These are phyloP conservation scores for Polietes domitor DNA, from an alignment of 2,888 invertebrate genomes.

Conservation along the genomic window DNA sequence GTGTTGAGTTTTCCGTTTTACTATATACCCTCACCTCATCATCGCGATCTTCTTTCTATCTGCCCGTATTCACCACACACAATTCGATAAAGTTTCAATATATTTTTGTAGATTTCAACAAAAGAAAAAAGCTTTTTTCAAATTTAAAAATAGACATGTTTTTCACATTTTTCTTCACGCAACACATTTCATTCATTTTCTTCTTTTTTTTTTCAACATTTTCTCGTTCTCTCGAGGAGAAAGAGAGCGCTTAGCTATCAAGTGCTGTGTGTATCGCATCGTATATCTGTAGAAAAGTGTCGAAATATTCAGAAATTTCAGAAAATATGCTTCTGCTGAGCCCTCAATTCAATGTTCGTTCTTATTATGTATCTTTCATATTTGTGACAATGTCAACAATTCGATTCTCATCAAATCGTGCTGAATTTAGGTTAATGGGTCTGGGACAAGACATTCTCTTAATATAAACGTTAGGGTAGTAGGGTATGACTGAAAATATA, in stretches of 20 bases:
- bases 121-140: constrained; percentile 66
- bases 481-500: too few species aligned
- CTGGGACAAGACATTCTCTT: neutral
- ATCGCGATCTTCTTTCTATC: neutral
- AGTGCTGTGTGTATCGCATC: neutral
- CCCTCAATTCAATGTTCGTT: too few species aligned
- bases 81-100: constrained; percentile 67
- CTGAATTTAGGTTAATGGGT: neutral
- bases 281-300: neutral
- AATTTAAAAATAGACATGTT: constrained; percentile 68
- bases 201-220: constrained; percentile 26
- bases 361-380: constrained; percentile 1
- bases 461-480: too few species aligned
- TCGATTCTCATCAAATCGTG: constrained; percentile 11
- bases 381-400: constrained; percentile 28
- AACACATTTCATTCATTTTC: constrained; percentile 47
- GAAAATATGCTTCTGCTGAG: neutral
- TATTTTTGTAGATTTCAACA: constrained; percentile 40
- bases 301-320: constrained; percentile 1
- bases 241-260: neutral
- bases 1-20: constrained; percentile 18
- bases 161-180: constrained; percentile 53
- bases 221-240: constrained; percentile 7
- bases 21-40: neutral
- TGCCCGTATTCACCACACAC: constrained; percentile 37